phyloP scores from a whole-genome alignment of 2,797 vertebrate genomes.

The Masticophis lateralis region DNA sequence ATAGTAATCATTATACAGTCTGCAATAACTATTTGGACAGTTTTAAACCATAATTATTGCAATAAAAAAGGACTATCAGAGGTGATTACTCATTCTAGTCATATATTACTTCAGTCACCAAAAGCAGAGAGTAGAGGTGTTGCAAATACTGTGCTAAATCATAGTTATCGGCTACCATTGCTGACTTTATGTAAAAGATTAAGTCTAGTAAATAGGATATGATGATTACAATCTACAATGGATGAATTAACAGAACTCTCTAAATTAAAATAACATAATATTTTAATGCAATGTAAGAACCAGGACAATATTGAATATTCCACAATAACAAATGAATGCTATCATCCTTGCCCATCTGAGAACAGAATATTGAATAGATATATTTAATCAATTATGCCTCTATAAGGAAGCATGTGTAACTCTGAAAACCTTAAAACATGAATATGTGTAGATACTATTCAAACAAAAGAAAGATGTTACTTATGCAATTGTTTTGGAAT shows the following conservation, averaged over 20 bases:
- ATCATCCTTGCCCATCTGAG: background rate
- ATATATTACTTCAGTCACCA: background rate
- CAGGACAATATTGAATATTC: background rate
- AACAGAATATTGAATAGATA: background rate
- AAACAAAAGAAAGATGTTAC: background rate
- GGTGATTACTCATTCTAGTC: background rate
- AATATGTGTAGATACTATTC: too few species aligned
- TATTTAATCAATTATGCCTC: background rate
- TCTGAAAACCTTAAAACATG: background rate
- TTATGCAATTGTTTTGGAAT: background rate
- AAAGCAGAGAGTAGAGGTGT: background rate
- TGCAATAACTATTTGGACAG: background rate
- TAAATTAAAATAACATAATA: background rate
- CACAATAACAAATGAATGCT: background rate
- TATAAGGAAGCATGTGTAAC: background rate
- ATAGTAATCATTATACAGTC: background rate
- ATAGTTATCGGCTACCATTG: background rate
- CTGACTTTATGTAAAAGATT: background rate
- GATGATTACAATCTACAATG: background rate
- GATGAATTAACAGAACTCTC: background rate
- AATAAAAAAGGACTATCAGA: background rate
- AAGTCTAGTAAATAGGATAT: background rate
- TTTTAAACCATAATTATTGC: background rate
- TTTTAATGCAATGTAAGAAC: background rate
- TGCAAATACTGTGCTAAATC: background rate